Conservation (phyloP, 2,888 invertebrate genomes). For the Dyspetes luteomarginatus region DNA sequence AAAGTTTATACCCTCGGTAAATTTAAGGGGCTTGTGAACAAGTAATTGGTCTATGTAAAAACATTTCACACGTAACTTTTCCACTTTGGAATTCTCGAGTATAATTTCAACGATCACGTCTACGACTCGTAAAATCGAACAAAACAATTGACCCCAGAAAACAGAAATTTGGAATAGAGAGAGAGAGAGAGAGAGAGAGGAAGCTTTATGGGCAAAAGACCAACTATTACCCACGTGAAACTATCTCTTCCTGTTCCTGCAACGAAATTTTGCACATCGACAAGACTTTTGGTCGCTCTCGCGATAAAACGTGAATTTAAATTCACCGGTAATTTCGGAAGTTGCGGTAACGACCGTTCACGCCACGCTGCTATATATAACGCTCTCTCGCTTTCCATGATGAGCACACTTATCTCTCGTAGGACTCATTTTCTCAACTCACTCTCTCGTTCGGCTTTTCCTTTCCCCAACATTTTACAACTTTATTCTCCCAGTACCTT, state of each 20-base stretch:
- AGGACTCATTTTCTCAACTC: neutral
- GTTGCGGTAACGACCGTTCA: conserved; percentile 45
- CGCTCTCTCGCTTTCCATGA: neutral
- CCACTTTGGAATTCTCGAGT: conserved; percentile 14
- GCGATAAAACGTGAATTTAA: conserved; percentile 57
- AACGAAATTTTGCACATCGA: neutral
- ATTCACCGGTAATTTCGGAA: conserved; percentile 60
- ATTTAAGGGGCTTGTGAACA: too few relatives aligned
- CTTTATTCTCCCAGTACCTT: too few relatives aligned
- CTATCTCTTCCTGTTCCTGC: conserved; percentile 33
- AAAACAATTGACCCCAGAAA: conserved; percentile 62
- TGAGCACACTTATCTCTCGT: conserved; percentile 5
- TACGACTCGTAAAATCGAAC: conserved; percentile 57
- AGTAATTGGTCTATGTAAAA: neutral
- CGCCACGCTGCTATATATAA: conserved; percentile 22
- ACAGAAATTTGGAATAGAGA: conserved; percentile 10
- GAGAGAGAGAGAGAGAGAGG: neutral
- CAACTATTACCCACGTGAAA: conserved; percentile 15
- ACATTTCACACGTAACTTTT: too few relatives aligned
- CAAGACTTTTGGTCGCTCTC: neutral
- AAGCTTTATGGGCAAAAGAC: conserved; percentile 15
- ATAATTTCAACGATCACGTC: conserved; percentile 51
- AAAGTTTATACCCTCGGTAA: too few relatives aligned
- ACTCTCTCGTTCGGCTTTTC: neutral
- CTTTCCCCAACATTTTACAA: neutral